Conservation (phyloP, 2,888 invertebrate genomes). For the Protonemura montana region DNA sequence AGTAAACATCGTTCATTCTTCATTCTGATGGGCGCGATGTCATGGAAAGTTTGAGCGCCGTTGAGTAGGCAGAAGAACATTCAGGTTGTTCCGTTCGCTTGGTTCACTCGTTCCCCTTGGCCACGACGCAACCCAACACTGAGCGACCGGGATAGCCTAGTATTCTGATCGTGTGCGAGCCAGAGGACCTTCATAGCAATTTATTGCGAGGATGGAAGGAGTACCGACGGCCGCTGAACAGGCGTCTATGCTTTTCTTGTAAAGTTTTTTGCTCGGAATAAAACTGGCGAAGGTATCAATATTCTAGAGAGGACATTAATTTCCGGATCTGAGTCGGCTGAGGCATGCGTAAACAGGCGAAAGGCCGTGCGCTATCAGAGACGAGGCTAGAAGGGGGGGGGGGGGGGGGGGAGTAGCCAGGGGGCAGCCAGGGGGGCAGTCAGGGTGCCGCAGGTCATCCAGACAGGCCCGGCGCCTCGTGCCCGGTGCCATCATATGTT, state of each 20-base stretch:
- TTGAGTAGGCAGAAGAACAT: neutral
- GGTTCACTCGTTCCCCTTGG: neutral
- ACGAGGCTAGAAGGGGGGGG: neutral
- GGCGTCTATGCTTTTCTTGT: conserved; percentile 39
- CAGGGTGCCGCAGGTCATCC: neutral
- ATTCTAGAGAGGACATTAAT: conserved; percentile 43
- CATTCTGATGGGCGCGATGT: neutral
- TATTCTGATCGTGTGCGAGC: neutral
- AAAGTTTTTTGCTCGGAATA: conserved; percentile 21
- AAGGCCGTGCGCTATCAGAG: neutral
- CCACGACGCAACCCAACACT: neutral
- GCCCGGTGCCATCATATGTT: neutral
- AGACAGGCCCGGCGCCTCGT: neutral
- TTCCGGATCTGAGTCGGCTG: conserved; percentile 39
- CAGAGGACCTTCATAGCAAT: neutral
- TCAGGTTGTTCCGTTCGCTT: neutral
- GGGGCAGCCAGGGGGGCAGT: neutral
- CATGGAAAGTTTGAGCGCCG: neutral
- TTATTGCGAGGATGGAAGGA: conserved; percentile 12
- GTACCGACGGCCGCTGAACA: conserved; percentile 26
- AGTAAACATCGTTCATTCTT: neutral
- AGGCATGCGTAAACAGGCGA: conserved; percentile 40
- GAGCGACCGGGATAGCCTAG: neutral
- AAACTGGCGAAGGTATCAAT: conserved; percentile 41
- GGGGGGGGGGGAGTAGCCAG: neutral